Percentiles rank a stretch among this genome's conserved stretches.
These are phyloP conservation scores for Gymnoscopelus microlampas DNA, from an alignment of 2,797 vertebrate genomes.

Conservation along the genomic window DNA sequence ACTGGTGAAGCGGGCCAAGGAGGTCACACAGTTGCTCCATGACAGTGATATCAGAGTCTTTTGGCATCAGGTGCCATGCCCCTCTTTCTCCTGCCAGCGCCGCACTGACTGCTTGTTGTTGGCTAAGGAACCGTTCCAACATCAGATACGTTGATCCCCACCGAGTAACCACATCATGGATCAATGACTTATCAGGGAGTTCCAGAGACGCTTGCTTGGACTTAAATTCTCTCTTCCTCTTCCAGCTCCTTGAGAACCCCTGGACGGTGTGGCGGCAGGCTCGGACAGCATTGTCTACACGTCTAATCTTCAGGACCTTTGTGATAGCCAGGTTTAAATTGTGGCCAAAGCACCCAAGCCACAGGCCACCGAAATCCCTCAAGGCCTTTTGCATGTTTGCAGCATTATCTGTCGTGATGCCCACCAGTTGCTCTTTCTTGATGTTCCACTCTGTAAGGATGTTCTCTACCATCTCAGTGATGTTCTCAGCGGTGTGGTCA, in stretches of 20 bases:
- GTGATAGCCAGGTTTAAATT: not conserved
- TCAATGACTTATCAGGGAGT: constrained; percentile 7
- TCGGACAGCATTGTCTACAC: too few relatives aligned
- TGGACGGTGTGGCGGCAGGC: constrained; percentile 1
- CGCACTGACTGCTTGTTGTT: constrained; percentile 2
- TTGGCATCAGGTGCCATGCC: constrained; percentile 4
- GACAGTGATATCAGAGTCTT: constrained; percentile 6
- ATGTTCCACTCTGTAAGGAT: constrained; percentile 6
- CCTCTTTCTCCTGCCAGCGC: not conserved
- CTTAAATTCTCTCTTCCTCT: constrained; percentile 11
- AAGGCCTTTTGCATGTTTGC: not conserved
- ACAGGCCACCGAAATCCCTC: not conserved
- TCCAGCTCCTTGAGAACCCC: constrained; percentile 10
- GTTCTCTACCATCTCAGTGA: not conserved
- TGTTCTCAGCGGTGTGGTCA: not conserved
- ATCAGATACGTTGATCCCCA: constrained; percentile 11
- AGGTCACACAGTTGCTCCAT: not conserved
- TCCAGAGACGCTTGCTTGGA: constrained; percentile 6
- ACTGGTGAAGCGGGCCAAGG: too few relatives aligned
- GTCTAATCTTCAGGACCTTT: too few relatives aligned
- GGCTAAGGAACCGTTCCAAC: not conserved
- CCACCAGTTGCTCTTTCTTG: not conserved
- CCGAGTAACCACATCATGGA: constrained; percentile 10
- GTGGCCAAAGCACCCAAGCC: constrained; percentile 2
- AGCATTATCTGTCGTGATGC: constrained; percentile 7